These are phyloP conservation scores for Phymanthus crucifer DNA, from an alignment of 92 coral and sea anemone species.

Conservation along the genomic window DNA sequence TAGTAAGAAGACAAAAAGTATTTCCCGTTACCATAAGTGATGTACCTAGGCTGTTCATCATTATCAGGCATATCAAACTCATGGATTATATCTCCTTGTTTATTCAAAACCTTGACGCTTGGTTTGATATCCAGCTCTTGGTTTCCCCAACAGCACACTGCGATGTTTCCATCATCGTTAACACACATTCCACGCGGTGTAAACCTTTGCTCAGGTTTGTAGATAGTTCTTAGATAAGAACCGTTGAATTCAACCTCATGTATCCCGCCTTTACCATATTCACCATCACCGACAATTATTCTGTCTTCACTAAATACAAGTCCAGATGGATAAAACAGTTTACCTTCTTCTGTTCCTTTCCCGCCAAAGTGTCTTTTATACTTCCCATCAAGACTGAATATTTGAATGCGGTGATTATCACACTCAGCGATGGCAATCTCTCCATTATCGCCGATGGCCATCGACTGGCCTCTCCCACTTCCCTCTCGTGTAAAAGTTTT, in stretches of 20 bases:
- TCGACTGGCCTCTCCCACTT: not conserved
- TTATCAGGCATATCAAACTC: not conserved
- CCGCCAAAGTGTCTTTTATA: not conserved
- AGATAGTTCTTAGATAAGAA: not conserved
- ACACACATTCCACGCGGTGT: too few species aligned
- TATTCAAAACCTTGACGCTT: not conserved
- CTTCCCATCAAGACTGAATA: too few species aligned
- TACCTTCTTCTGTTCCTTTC: constrained; percentile 4
- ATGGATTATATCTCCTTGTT: not conserved
- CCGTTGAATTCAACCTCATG: not conserved
- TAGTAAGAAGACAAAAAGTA: not conserved
- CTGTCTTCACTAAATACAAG: not conserved
- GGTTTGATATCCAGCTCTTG: not conserved
- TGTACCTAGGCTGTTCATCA: not conserved
- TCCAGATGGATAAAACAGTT: not conserved
- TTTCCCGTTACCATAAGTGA: not conserved
- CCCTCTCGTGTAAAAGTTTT: not conserved
- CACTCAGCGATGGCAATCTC: too few species aligned
- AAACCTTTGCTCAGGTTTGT: not conserved
- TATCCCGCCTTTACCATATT: not conserved
- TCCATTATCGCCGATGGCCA: not conserved
- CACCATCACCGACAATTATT: too few species aligned
- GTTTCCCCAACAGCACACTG: not conserved
- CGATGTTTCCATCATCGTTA: too few species aligned
- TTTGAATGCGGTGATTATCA: too few species aligned